Evolutionary conservation across 2,888 invertebrate genomes (phyloP), one percentile per base, ranked within the genome.

Genomic region (Amaurobius ferox): DNA sequence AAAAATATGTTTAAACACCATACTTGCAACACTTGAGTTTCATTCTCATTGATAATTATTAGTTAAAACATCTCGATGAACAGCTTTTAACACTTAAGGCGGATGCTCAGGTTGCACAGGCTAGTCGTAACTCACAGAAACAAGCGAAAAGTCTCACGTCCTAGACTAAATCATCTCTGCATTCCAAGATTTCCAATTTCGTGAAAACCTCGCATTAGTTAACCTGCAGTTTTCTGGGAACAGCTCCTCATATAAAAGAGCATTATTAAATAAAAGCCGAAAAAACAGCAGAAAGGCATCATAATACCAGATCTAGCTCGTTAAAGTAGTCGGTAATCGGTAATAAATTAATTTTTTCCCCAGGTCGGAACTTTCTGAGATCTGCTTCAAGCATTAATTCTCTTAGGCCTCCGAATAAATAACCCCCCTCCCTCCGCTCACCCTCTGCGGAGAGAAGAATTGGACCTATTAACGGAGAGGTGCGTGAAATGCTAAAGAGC

Each of bases 401-500:
- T n/a, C 64, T 11, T 64, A 28, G 2, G 6, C 29, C n/a, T 28
- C 11, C 29, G 28, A 9, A 5, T 7, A 61, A 64, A 16, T 64
- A 30, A 64, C 23, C 9, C 9, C 6, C 64, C 29, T 64, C 26
- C 61, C 26, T 13, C 3, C 28, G 1, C 13, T 28, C n/a, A n/a
- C n/a, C 16, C 48, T 48, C 26, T 61, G 1, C 19, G 61, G 16
- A 1, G 9, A 16, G 2, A 16, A 44, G n/a, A 16, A 44, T 44
- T 16, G 9, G 9, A 16, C 44, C 44, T 44, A 44, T 44, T 44
- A 44, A 16, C 44, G n/a, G 23, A 23, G 23, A 6, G 6, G 6
- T 23, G 66, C 66, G 66, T 66, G 66, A 32, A 66, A 32, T 35
- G 66, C 32, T 66, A 32, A 66, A 66, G 23, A 35, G 19, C 23